Evolutionary conservation across 1,140 invertebrate species (phyloP).

Genomic region (Brachionus plicatilis): DNA sequence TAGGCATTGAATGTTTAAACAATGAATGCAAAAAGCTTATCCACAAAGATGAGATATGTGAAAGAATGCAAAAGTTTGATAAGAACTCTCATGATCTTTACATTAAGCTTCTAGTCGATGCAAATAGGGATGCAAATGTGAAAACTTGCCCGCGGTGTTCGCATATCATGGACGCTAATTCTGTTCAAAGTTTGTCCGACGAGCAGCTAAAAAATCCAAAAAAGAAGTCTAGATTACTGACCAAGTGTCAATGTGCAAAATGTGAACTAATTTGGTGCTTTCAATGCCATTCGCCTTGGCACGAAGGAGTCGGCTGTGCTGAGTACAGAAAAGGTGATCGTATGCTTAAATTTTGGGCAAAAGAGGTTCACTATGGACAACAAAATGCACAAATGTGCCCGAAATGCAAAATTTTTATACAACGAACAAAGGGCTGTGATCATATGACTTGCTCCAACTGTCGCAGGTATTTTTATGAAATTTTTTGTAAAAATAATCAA

Average conservation of each 20-base stretch:
- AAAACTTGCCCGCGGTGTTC: conserved; percentile 57
- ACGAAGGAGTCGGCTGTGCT: conserved; percentile 53
- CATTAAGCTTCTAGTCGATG: conserved; percentile 50
- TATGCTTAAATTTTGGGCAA: conserved; percentile 55
- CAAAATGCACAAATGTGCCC: conserved; percentile 57
- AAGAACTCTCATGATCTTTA: conserved; percentile 47
- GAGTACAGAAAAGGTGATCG: conserved; percentile 54
- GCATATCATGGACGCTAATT: conserved; percentile 43
- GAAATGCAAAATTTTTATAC: conserved; percentile 57
- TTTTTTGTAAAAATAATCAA: not conserved
- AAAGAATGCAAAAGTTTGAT: conserved; percentile 43
- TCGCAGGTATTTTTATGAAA: conserved; percentile 44
- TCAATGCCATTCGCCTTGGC: conserved; percentile 56
- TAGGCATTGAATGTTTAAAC: conserved; percentile 51
- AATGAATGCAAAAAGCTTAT: conserved; percentile 47
- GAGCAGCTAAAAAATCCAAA: conserved; percentile 22
- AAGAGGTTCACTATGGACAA: conserved; percentile 51
- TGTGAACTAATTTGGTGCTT: conserved; percentile 57
- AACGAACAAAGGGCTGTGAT: conserved; percentile 56
- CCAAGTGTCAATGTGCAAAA: conserved; percentile 46
- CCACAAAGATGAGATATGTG: conserved; percentile 52
- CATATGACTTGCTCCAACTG: conserved; percentile 57
- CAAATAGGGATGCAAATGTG: conserved; percentile 50
- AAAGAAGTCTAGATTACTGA: conserved; percentile 43
- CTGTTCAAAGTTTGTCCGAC: not conserved